Base-by-base conservation (phyloP, 2,113 vertebrate species). In the Chaetodon auriga region DNA sequence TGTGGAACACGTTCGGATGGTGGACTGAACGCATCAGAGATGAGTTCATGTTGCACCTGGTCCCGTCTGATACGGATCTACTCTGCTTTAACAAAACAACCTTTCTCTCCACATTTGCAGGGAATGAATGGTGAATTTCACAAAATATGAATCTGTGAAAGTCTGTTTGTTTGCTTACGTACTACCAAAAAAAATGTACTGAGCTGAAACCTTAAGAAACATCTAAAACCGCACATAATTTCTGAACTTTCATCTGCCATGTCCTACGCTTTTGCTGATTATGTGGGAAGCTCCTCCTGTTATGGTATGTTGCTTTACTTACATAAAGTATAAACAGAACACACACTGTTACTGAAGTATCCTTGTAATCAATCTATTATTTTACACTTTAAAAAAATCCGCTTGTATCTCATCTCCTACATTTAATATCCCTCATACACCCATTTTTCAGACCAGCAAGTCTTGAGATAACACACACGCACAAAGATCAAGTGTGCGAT, bases 361-460 rank as follows among this genome's bases (percentile, higher is more conserved):
- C 5, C 30, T 41, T 48, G 7, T 14, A 54, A 19, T 75, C 3
- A 2, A 75, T 30, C 36, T 23, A 53, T 43, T 13, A 73, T 21
- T 68, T 75, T 15, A 45, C 48, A 48, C 51, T 49, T 60, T 38
- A 60, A 30, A 60, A 54, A 41, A 61, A 6, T 54, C 46, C 16
- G 14, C 45, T 45, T 54, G 41, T 15, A 36, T 25, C 55, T 13
- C 41, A 53, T 48, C 6, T 38, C 4, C 64, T 46, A 78, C 70
- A 79, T 62, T 48, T 66, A 66, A 68, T 51, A 65, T 46, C 5
- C 16, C 69, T 21, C 3, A 61, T 25, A 71, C 65, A 21, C 15
- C 43, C 25, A 23, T 48, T 63, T 75, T 78, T 70, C 62, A 54
- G 7, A 60, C 55, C 43, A 7, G 53, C 57, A 80, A 30, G 74